Evolutionary conservation across 2,113 vertebrate genomes (phyloP).

Genomic region (Prinia subflava): DNA sequence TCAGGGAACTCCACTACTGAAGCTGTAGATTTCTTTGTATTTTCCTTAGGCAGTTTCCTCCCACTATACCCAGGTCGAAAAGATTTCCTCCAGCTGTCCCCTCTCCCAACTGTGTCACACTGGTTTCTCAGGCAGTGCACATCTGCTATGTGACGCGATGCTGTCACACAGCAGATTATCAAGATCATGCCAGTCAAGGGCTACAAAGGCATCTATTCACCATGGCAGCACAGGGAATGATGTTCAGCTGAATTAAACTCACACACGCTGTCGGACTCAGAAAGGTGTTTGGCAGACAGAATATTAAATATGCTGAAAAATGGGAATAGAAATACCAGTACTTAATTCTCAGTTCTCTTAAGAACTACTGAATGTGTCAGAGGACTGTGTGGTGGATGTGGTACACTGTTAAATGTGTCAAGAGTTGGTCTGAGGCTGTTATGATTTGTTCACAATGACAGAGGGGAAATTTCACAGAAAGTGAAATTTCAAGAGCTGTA

Average conservation of each 20-base stretch:
- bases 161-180: neutral
- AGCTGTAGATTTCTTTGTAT: neutral
- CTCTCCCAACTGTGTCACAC: neutral
- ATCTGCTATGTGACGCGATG: neutral
- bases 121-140: neutral
- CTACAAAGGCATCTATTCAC: neutral
- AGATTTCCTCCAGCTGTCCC: neutral
- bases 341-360: neutral
- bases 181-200: neutral
- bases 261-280: neutral
- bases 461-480: neutral
- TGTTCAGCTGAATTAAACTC: neutral
- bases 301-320: neutral
- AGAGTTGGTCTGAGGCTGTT: neutral
- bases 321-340: neutral
- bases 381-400: neutral
- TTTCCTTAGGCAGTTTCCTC: neutral
- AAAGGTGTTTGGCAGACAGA: neutral
- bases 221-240: neutral
- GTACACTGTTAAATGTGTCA: neutral
- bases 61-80: neutral
- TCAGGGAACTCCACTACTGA: neutral
- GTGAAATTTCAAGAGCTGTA: neutral
- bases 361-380: neutral
- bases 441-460: neutral